phyloP scores from a whole-genome alignment of 1,140 invertebrate species.

The Rhyzopertha dominica region DNA sequence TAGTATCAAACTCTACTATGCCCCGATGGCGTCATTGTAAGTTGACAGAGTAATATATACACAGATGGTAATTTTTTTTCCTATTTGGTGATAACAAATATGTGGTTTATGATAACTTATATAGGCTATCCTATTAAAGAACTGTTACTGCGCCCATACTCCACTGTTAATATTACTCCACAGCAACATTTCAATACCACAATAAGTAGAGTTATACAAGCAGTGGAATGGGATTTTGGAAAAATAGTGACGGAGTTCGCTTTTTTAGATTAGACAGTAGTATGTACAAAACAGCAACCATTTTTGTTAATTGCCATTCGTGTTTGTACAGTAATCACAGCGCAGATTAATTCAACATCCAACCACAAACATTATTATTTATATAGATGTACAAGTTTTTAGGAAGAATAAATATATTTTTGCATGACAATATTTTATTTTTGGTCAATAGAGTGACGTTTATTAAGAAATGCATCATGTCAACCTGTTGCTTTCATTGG shows the following conservation, averaged over 20 bases:
- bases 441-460: too few species aligned
- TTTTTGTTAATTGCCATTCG: constrained; percentile 25
- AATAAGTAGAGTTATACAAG: constrained; percentile 13
- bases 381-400: too few species aligned
- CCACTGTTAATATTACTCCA: background rate
- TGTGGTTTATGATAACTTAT: constrained; percentile 23
- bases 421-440: too few species aligned
- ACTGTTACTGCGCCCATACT: constrained; percentile 15
- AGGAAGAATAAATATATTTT: too few species aligned
- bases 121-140: constrained; percentile 17
- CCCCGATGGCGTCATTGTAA: too few species aligned
- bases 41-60: too few species aligned
- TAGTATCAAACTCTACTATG: too few species aligned
- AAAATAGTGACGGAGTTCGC: constrained; percentile 21
- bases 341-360: constrained; percentile 16
- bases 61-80: too few species aligned
- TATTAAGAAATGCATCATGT: too few species aligned
- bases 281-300: constrained; percentile 17
- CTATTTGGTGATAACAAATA: too few species aligned
- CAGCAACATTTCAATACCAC: constrained; percentile 18
- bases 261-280: constrained; percentile 21
- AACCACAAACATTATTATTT: constrained; percentile 20
- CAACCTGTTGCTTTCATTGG: too few species aligned
- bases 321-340: constrained; percentile 25
- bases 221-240: constrained; percentile 27